A percentile compares a stretch with the other conserved stretches of the same genome.
Conservation (phyloP, 2,888 invertebrate species). For the Eilema sororculum region DNA sequence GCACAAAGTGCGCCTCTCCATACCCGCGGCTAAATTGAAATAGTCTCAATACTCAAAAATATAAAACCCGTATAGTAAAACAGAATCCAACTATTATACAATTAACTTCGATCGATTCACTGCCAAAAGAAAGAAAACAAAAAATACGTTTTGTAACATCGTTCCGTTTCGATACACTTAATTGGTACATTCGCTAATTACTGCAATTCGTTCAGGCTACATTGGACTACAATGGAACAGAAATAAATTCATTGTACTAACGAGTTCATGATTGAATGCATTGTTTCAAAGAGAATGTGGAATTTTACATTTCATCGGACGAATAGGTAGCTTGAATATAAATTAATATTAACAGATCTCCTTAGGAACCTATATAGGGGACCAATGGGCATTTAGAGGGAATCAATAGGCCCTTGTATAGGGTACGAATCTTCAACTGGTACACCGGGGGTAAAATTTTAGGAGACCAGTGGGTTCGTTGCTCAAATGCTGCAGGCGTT, state of each 20-base stretch:
- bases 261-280: not conserved
- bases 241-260: not conserved
- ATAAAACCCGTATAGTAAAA: not conserved
- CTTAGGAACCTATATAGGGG: too few relatives aligned
- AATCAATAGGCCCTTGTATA: too few relatives aligned
- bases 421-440: too few relatives aligned
- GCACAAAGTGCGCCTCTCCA: too few relatives aligned
- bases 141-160: not conserved
- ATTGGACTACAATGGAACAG: not conserved
- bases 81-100: not conserved
- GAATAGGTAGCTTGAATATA: too few relatives aligned
- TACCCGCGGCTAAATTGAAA: too few relatives aligned
- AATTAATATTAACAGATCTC: too few relatives aligned
- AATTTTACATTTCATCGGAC: not conserved
- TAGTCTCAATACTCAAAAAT: too few relatives aligned
- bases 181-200: not conserved
- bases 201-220: not conserved
- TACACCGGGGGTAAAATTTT: too few relatives aligned
- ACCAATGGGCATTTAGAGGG: too few relatives aligned
- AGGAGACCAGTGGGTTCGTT: too few relatives aligned
- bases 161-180: not conserved
- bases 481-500: too few relatives aligned
- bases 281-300: not conserved
- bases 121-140: not conserved
- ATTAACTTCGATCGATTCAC: not conserved